phyloP scores from a whole-genome alignment of 2,797 vertebrate species.

The Loriculus beryllinus region DNA sequence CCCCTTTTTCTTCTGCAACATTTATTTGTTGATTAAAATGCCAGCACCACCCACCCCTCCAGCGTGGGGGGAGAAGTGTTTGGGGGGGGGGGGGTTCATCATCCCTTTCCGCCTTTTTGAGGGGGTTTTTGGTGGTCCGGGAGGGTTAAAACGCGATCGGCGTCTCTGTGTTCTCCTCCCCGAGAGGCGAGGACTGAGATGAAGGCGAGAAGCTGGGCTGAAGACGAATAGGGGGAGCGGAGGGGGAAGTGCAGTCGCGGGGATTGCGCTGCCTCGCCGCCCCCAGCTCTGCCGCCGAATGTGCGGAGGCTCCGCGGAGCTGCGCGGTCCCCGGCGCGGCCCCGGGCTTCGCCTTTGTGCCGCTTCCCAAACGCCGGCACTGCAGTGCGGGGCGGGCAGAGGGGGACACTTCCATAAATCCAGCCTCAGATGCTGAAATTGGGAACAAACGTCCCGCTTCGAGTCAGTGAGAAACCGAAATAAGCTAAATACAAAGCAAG shows the following conservation, averaged over 20 bases:
- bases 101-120: background rate
- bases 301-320: slow-evolving; percentile 10
- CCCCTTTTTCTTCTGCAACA: background rate
- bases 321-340: background rate
- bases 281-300: background rate
- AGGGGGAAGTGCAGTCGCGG: background rate
- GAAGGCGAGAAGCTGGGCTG: background rate
- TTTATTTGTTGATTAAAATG: background rate
- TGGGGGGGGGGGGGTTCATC: background rate
- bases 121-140: background rate
- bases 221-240: too few relatives aligned
- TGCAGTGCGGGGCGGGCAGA: background rate
- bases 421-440: background rate
- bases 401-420: background rate
- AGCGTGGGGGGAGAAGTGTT: too few relatives aligned
- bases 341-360: background rate
- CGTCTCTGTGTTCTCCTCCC: background rate
- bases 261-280: background rate
- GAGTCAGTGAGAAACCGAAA: background rate
- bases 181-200: background rate
- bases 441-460: background rate
- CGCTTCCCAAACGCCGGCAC: background rate
- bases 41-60: background rate
- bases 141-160: background rate
- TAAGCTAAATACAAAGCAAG: background rate